Evolutionary conservation across 2,888 invertebrate genomes (phyloP).

Genomic region (Morpho achilles): DNA sequence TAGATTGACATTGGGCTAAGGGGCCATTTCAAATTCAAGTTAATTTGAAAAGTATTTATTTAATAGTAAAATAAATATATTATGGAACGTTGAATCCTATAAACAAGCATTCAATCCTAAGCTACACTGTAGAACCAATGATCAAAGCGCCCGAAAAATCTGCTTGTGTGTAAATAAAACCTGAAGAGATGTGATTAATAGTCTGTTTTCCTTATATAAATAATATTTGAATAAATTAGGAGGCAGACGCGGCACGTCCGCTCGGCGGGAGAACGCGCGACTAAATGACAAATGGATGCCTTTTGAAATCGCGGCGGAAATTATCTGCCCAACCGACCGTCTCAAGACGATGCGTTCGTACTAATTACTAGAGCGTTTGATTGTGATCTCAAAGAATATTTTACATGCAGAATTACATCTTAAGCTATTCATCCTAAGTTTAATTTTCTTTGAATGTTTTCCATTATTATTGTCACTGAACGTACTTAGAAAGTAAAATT

Average conservation of each 20-base stretch:
- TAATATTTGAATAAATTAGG: constrained; percentile 78
- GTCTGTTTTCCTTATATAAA: constrained; percentile 77
- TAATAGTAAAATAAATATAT: too few relatives aligned
- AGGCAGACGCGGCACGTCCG: constrained; percentile 66
- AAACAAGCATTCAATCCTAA: too few relatives aligned
- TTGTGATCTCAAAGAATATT: constrained; percentile 56
- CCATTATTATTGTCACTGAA: constrained; percentile 68
- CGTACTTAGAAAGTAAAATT: constrained; percentile 76
- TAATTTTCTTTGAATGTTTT: constrained; percentile 34
- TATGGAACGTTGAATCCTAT: too few relatives aligned
- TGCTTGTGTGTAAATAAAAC: constrained; percentile 71
- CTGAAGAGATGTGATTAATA: constrained; percentile 75
- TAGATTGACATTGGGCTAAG: too few relatives aligned
- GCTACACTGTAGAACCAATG: constrained; percentile 38
- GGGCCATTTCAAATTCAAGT: too few relatives aligned
- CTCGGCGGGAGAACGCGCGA: constrained; percentile 63
- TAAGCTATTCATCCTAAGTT: constrained; percentile 35
- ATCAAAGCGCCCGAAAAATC: constrained; percentile 64
- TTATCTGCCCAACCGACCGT: constrained; percentile 76
- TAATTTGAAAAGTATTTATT: too few relatives aligned
- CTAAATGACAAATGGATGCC: constrained; percentile 75
- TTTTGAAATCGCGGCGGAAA: constrained; percentile 77
- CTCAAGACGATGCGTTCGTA: constrained; percentile 64
- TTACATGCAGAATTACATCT: constrained; percentile 42
- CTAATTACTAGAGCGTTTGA: constrained; percentile 77